Evolutionary conservation across 2,888 invertebrate species (phyloP), one percentile per base, ranked within the genome.

Genomic region (Timema cristinae): DNA sequence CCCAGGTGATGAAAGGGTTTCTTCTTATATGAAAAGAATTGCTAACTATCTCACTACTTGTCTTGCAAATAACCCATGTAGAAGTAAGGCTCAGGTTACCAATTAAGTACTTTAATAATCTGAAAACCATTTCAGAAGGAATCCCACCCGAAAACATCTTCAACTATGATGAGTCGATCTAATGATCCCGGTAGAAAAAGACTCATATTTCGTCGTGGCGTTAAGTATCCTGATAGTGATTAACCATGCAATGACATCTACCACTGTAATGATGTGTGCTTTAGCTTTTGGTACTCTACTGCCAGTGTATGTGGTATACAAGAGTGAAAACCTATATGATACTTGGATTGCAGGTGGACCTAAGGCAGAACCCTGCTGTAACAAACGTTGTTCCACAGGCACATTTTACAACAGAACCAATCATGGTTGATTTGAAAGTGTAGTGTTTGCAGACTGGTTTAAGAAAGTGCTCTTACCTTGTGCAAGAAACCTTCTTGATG

Each of bases 341-440:
- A 70, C 76, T 11, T 79, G 79, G 78, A 68, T 69, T 9, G 74
- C 76, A 70, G 77, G 77, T 51, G 78, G 79, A 13, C 78, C 77
- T 10, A 47, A 61, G 48, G 61, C 5, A 32, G 48, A 48, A 47
- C 61, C 16, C 48, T 61, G 61, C 61, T 61, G 61, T 48, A 47
- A 10, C 48, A 48, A 61, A 61, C 61, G 7, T 61, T 61, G 61
- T 32, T 47, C 47, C 6, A 2, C 6, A 61, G 61, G 61, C 8
- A 61, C 16, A 9, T 8, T 47, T 7, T 61, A 61, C 61, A 61
- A 61, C 16, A 8, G 16, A 61, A 61, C 61, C 16, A 61, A 6
- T 15, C 61, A n/a, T 61, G 61, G 61, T 48, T 61, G 61, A 16
- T 47, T 61, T 32, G 61, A 61, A 16, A 48, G 47, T 11, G 47